Evolutionary conservation across 2,113 vertebrate species (phyloP).

Genomic region (Myrmecophaga tridactyla): DNA sequence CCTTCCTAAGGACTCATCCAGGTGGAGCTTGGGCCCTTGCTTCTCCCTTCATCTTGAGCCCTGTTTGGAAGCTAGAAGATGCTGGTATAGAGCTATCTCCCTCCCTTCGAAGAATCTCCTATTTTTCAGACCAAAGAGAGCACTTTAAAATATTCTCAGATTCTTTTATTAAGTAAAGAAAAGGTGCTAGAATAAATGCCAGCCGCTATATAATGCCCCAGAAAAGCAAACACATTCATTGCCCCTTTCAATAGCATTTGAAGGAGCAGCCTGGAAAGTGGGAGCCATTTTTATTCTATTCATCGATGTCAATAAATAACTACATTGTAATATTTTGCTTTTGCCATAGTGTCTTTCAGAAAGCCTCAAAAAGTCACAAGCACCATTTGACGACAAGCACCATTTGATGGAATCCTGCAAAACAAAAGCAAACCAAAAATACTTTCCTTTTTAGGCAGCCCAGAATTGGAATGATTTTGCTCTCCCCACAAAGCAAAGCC

Average conservation of each 20-base stretch:
- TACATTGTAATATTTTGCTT: conserved; percentile 37
- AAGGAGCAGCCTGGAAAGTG: conserved; percentile 13
- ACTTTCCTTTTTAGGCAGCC: not conserved
- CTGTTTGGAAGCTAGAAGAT: not conserved
- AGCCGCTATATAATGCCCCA: conserved; percentile 58
- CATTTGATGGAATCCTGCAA: not conserved
- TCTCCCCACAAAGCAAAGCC: not conserved
- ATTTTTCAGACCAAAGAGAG: conserved; percentile 5
- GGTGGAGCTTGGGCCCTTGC: too few species aligned
- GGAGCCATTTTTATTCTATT: conserved; percentile 40
- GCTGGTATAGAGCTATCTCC: not conserved
- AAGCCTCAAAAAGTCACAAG: not conserved
- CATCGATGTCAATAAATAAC: conserved; percentile 71
- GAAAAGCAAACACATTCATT: conserved; percentile 56
- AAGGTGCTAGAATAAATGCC: conserved; percentile 68
- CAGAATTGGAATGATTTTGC: not conserved
- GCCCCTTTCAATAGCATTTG: not conserved
- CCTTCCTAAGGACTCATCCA: too few species aligned
- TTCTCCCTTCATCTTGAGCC: not conserved
- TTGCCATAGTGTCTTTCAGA: not conserved
- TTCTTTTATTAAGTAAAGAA: conserved; percentile 40
- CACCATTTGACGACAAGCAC: not conserved
- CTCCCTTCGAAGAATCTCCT: not conserved
- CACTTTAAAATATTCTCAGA: conserved; percentile 27
- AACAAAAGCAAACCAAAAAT: not conserved